Base-by-base conservation (phyloP, 1,140 invertebrate genomes). In the Drosophila erecta region DNA sequence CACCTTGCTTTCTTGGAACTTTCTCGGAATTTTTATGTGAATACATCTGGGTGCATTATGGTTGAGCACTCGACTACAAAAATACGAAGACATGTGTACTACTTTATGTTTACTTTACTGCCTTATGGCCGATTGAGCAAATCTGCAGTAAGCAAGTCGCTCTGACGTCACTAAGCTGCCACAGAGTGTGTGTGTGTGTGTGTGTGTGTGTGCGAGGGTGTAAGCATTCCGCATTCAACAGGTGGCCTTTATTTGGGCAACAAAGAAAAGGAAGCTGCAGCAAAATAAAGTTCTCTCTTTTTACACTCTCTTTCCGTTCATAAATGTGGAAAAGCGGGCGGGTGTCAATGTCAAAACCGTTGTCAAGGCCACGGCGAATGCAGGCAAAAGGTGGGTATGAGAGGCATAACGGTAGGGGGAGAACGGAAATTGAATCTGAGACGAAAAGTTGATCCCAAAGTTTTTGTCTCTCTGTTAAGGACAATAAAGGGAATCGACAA, bases 281-380 rank as follows among this genome's bases (percentile, higher is more conserved):
- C 57, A 53, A 46, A 60, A 47, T 17, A 22, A 38, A 47, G 27
- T 61, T 38, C 44, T 38, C 69, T 62, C 44, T 74, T 17, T 15
- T 17, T 41, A 35, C 35, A 38, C 11, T 54, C 12, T 62, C 12
- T 53, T 33, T 2, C 11, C 27, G 27, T 12, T 5, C 22, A 20
- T 30, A 46, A 11, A 17, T 24, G 30, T 22, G 49, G 30, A 15
- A 17, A 40, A 20, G 20, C 11, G 41, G 41, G 65, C 27, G 40
- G 46, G 53, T 53, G 59, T 75, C 72, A 75, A 75, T 75, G 72
- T 58, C 72, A 76, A 75, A 75, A 65, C 20, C 46, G 60, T 75
- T 75, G 71, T 58, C 72, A 75, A 75, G 72, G 72, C 46, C 71
- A 75, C 59, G 49, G 17, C 47, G 46, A 24, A 24, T 27, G 35